These are phyloP conservation scores for Cyclophora albipunctata DNA, from an alignment of 2,888 invertebrate genomes.

Conservation along the genomic window DNA sequence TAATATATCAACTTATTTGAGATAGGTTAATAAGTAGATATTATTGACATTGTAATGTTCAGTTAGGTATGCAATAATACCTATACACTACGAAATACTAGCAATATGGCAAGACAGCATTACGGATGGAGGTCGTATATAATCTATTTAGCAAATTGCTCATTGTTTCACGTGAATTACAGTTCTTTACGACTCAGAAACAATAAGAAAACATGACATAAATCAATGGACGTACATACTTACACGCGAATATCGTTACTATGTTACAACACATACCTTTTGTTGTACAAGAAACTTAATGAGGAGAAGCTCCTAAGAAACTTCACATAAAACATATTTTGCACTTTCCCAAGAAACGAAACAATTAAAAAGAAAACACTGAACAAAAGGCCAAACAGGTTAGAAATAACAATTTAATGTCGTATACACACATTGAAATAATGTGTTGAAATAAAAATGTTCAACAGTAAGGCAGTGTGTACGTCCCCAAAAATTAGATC, in stretches of 20 bases:
- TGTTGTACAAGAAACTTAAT: conserved; percentile 28
- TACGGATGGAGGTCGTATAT: conserved; percentile 69
- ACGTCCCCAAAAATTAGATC: conserved; percentile 22
- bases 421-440: conserved; percentile 55
- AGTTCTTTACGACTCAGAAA: conserved; percentile 67
- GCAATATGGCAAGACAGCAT: conserved; percentile 73
- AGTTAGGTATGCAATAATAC: conserved; percentile 48
- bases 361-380: conserved; percentile 27
- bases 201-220: conserved; percentile 66
- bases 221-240: conserved; percentile 61
- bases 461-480: conserved; percentile 35
- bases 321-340: conserved; percentile 30
- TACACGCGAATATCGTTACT: conserved; percentile 48
- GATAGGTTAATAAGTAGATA: conserved; percentile 18
- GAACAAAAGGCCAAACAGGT: conserved; percentile 32
- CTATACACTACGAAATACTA: conserved; percentile 63
- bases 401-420: conserved; percentile 56
- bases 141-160: conserved; percentile 72
- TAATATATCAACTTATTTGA: conserved; percentile 3
- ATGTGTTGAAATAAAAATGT: conserved; percentile 17
- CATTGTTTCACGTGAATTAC: conserved; percentile 69
- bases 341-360: conserved; percentile 49
- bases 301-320: conserved; percentile 30
- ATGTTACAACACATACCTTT: conserved; percentile 50
- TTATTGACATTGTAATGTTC: conserved; percentile 27